Evolutionary conservation across 2,797 vertebrate genomes (phyloP).

Genomic region (Corythornis leucogaster): DNA sequence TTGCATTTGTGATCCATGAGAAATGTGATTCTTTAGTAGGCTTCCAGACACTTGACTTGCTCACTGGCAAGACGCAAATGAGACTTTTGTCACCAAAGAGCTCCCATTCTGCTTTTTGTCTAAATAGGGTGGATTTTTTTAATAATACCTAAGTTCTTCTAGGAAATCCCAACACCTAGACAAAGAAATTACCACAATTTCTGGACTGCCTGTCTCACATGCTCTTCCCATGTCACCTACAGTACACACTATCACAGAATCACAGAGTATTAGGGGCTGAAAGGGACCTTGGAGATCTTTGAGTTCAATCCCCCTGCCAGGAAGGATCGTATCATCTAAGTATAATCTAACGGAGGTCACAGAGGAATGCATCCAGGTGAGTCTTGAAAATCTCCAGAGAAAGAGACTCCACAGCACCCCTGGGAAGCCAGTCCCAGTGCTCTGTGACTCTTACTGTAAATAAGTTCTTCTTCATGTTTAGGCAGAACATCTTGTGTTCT

Average conservation of each 20-base stretch:
- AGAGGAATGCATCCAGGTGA: no score
- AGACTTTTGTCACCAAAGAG: not conserved
- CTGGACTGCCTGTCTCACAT: not conserved
- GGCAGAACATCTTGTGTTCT: no score
- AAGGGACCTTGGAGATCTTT: no score
- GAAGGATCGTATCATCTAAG: no score
- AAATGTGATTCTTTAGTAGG: not conserved
- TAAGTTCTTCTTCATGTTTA: no score
- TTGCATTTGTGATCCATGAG: not conserved
- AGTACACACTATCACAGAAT: not conserved
- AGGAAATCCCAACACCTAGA: not conserved
- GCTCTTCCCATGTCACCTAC: rapidly evolving
- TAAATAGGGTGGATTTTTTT: not conserved
- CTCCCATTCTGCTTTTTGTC: not conserved
- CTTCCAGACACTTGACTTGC: not conserved
- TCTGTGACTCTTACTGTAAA: no score
- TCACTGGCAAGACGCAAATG: not conserved
- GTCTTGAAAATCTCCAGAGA: no score
- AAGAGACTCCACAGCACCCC: no score
- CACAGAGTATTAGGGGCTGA: no score
- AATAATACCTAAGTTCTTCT: not conserved
- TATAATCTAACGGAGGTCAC: no score
- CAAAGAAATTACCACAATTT: not conserved
- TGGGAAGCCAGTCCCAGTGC: no score
- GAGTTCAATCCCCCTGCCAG: no score